Percentiles rank a stretch among this genome's conserved stretches.
Evolutionary conservation across 2,888 invertebrate species (phyloP).

Genomic region (Drosophila austrosaltans): DNA sequence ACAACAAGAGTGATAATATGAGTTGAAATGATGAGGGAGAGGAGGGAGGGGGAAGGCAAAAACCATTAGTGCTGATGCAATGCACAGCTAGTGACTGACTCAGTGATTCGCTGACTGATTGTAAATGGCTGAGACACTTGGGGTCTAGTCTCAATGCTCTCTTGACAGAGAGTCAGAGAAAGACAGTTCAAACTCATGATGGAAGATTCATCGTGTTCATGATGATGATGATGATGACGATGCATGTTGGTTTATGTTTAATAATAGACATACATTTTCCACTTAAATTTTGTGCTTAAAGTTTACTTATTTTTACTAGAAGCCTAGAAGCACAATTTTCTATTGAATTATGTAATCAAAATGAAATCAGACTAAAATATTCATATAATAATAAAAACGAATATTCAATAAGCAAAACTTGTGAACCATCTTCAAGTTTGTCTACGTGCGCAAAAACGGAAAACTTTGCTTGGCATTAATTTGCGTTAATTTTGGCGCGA

Average conservation of each 20-base stretch:
- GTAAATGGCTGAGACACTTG: slow-evolving; percentile 4
- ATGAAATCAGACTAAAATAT: slow-evolving; percentile 29
- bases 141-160: neutral
- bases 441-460: slow-evolving; percentile 46
- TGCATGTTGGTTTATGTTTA: slow-evolving; percentile 18
- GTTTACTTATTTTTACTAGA: slow-evolving; percentile 6
- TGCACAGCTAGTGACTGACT: slow-evolving; percentile 10
- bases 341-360: slow-evolving; percentile 25
- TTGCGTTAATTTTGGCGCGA: slow-evolving; percentile 47
- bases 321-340: slow-evolving; percentile 20
- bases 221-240: neutral
- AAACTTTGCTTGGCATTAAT: slow-evolving; percentile 49
- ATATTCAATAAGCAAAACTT: slow-evolving; percentile 45
- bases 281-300: neutral
- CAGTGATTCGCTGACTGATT: slow-evolving; percentile 9
- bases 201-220: neutral
- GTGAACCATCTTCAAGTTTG: slow-evolving; percentile 41
- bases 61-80: slow-evolving; percentile 31
- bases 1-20: neutral
- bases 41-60: neutral
- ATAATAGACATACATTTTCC: neutral
- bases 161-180: slow-evolving; percentile 33
- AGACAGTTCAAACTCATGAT: slow-evolving; percentile 28
- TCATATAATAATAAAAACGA: slow-evolving; percentile 35
- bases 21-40: neutral